Percentiles rank a stretch among this genome's conserved stretches.
Evolutionary conservation across 2,113 vertebrate species (phyloP).

Genomic region (Ctenomys sociabilis): DNA sequence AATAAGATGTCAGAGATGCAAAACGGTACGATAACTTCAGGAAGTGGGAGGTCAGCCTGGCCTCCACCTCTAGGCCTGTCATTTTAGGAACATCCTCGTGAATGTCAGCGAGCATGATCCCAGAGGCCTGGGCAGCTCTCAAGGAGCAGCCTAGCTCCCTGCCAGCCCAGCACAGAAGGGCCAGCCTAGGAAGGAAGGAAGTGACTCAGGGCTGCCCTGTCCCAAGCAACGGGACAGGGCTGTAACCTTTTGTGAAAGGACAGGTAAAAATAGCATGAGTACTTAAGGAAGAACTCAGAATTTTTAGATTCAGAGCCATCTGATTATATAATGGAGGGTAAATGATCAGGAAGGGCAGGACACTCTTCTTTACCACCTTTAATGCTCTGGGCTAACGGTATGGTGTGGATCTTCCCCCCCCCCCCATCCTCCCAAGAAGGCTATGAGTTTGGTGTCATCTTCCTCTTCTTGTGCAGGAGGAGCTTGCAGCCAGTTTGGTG

Average conservation of each 20-base stretch:
- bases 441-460: background rate
- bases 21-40: constrained; percentile 22
- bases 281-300: constrained; percentile 51
- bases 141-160: constrained; percentile 23
- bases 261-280: constrained; percentile 74
- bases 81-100: constrained; percentile 25
- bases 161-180: constrained; percentile 69
- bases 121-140: background rate
- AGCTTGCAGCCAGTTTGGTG: background rate
- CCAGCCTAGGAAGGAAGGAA: constrained; percentile 63
- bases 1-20: background rate
- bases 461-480: background rate
- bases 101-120: constrained; percentile 59
- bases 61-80: background rate
- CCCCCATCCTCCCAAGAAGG: background rate
- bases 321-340: constrained; percentile 47
- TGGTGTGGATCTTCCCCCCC: background rate
- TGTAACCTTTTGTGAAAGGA: constrained; percentile 75
- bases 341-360: background rate
- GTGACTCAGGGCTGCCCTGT: constrained; percentile 79
- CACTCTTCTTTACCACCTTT: background rate
- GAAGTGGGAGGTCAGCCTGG: constrained; percentile 56
- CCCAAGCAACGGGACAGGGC: constrained; percentile 22
- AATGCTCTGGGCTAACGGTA: background rate
- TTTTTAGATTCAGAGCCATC: constrained; percentile 26